A percentile compares a stretch with the other conserved stretches of the same genome.
These are phyloP conservation scores for Anagrus nilaparvatae DNA, from an alignment of 1,140 invertebrate species.

Conservation along the genomic window DNA sequence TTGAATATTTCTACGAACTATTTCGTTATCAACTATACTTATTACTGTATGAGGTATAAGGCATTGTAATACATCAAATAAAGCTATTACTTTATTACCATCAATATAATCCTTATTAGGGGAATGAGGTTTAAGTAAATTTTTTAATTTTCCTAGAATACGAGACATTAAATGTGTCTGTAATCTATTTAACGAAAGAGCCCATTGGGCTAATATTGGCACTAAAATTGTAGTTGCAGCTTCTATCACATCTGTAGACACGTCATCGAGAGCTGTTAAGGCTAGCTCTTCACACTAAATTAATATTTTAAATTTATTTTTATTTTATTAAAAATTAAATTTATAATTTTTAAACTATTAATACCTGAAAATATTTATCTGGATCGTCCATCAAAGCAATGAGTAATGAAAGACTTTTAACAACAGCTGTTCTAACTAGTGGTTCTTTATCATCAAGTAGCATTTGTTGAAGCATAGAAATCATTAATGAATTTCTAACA, in stretches of 20 bases:
- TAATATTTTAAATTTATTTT: constrained; percentile 9
- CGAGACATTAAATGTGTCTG: constrained; percentile 38
- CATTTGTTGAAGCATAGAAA: constrained; percentile 70
- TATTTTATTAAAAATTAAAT: constrained; percentile 3
- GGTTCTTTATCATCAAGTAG: constrained; percentile 59
- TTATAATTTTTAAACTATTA: background rate
- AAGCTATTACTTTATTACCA: constrained; percentile 25
- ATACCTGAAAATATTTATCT: constrained; percentile 59
- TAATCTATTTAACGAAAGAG: constrained; percentile 45
- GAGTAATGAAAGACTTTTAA: constrained; percentile 54
- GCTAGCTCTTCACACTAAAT: constrained; percentile 49
- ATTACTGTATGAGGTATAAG: constrained; percentile 45
- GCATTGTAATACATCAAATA: constrained; percentile 38
- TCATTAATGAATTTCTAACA: constrained; percentile 59
- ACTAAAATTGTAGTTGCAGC: constrained; percentile 40
- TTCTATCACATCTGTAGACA: constrained; percentile 42
- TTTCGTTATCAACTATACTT: constrained; percentile 36
- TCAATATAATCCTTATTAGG: constrained; percentile 32
- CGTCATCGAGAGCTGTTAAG: constrained; percentile 45
- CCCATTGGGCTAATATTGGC: constrained; percentile 54
- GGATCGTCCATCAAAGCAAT: constrained; percentile 54
- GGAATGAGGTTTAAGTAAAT: constrained; percentile 27
- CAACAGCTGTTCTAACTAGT: constrained; percentile 51
- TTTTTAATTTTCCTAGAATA: constrained; percentile 31
- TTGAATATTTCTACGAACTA: constrained; percentile 33